phyloP scores from a whole-genome alignment of 2,113 vertebrate species.

The Antidorcas marsupialis region DNA sequence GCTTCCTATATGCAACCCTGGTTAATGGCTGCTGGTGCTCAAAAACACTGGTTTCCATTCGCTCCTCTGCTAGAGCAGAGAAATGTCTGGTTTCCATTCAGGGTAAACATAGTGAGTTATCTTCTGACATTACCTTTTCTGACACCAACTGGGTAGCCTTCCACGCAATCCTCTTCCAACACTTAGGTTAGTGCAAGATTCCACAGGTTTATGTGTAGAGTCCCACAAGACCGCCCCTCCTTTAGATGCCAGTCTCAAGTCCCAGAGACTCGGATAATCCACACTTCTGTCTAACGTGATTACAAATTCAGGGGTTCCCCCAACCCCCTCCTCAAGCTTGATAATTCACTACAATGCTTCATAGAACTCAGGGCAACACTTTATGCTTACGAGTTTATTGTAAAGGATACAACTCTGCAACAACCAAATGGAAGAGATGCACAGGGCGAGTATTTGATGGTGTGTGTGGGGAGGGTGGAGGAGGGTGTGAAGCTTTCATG shows the following conservation, averaged over 20 bases:
- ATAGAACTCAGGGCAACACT: not conserved
- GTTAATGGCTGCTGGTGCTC: not conserved
- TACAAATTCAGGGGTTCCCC: not conserved
- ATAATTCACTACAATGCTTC: not conserved
- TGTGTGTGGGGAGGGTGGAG: accelerated
- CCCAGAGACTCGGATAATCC: not conserved
- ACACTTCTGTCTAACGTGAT: not conserved
- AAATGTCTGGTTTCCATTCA: not conserved
- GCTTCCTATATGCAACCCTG: not conserved
- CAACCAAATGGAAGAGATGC: not conserved
- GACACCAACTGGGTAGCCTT: not conserved
- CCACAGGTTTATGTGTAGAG: not conserved
- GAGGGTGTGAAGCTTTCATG: not conserved
- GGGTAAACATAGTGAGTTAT: not conserved
- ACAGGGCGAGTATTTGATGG: too few species aligned
- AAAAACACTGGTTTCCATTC: not conserved
- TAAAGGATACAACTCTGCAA: not conserved
- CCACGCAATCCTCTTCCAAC: not conserved
- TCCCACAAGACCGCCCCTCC: not conserved
- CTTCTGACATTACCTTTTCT: not conserved
- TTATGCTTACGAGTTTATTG: not conserved
- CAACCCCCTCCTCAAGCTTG: not conserved
- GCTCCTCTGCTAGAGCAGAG: not conserved
- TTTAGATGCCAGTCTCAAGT: not conserved
- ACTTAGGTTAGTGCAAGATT: not conserved